Base-by-base conservation (phyloP, 2,113 vertebrate species). In the Pseudorasbora parva region DNA sequence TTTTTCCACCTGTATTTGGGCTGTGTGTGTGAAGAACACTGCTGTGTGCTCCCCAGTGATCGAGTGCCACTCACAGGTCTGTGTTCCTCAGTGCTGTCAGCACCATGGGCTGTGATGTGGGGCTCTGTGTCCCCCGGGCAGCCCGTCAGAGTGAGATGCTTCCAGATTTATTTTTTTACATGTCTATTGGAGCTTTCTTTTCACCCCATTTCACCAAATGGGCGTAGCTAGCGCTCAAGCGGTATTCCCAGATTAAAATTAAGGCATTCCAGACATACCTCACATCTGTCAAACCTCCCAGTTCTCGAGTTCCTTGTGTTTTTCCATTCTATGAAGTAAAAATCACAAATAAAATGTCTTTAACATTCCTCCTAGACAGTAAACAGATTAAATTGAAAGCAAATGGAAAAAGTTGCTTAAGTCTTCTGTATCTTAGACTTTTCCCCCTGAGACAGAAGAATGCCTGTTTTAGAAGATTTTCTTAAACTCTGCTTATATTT, bases 1-100 rank as follows among this genome's bases (percentile, higher is more conserved):
- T 88, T 91, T 90, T 82, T 90, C 87, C 86, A 93, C 90, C 91
- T 92, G 90, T 93, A 91, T 93, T 91, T 92, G 88, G 89, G 76
- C 77, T 84, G 68, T 86, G 54, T 89, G 90, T 68, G 89, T 81
- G 89, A 85, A 85, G 56, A 83, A 78, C 66, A 56, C 17, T 71
- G 74, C 75, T 84, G 69, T 85, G 33, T 76, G 33, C 76, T 90
- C 90, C 86, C 89, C 77, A 68, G 88, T 90, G 91, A 89, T 62
- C 54, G 85, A 87, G 86, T 86, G 84, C 88, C 89, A 89, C 87
- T 88, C 87, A 57, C 82, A 84, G 54, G 41, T 77, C 84, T 80
- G 89, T 86, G 69, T 87, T 82, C 68, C 88, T 81, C 77, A 80
- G 86, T 88, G 86, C 90, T 91, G 91, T 92, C 90, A 90, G 71